Evolutionary conservation across 2,888 invertebrate species (phyloP).

Genomic region (Glaucopsyche alexis): DNA sequence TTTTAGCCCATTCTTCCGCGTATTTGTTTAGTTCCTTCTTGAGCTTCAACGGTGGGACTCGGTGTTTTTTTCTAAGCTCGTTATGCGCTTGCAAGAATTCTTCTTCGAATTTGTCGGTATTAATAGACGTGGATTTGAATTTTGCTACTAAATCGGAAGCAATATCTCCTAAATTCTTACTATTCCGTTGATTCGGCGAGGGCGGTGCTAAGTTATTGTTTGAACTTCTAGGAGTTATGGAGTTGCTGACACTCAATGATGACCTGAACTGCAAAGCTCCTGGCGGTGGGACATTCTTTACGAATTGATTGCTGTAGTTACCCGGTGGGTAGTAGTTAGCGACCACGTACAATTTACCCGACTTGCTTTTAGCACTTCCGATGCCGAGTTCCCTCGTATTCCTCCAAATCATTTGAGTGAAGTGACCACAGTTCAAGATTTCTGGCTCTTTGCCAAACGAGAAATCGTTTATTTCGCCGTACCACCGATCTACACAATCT

Average conservation of each 20-base stretch:
- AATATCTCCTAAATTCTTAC: constrained; percentile 57
- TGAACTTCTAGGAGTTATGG: constrained; percentile 48
- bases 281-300: constrained; percentile 83
- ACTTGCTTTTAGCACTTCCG: constrained; percentile 86
- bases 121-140: constrained; percentile 59
- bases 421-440: constrained; percentile 82
- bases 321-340: constrained; percentile 92
- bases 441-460: constrained; percentile 84
- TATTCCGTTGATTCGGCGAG: constrained; percentile 55
- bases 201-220: constrained; percentile 58
- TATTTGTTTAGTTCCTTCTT: constrained; percentile 83
- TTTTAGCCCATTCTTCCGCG: constrained; percentile 86
- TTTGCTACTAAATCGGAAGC: constrained; percentile 64
- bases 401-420: constrained; percentile 92
- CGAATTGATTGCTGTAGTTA: constrained; percentile 86
- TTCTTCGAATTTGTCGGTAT: constrained; percentile 79
- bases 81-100: constrained; percentile 89
- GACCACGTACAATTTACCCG: constrained; percentile 90
- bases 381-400: constrained; percentile 86
- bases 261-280: constrained; percentile 64
- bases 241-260: constrained; percentile 41
- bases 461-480: constrained; percentile 86
- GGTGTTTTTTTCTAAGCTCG: constrained; percentile 83
- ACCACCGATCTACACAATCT: constrained; percentile 88
- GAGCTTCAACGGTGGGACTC: constrained; percentile 83